Conservation (phyloP, 2,113 vertebrate species). For the Rhinoptilus africanus region DNA sequence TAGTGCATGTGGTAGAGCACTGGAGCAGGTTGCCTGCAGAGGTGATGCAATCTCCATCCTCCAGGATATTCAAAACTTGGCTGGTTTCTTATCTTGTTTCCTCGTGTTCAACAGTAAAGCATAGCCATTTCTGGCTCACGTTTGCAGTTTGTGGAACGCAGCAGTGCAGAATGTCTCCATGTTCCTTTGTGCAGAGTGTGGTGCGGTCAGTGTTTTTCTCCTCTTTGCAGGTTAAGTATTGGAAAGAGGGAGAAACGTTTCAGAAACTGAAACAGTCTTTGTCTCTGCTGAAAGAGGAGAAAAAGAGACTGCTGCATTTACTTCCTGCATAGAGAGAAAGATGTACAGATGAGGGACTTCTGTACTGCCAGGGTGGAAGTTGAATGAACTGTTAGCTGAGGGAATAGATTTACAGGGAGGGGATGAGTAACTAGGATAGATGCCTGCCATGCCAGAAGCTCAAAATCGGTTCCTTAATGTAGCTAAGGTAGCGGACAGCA, state of each 20-base stretch:
- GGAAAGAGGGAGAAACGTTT: neutral
- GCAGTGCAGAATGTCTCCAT: neutral
- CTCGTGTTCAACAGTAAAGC: accelerated
- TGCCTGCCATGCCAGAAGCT: neutral
- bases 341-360: neutral
- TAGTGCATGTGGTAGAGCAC: neutral
- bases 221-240: neutral
- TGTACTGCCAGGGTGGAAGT: neutral
- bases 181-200: neutral
- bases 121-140: accelerated
- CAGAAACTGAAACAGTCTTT: neutral
- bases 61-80: neutral
- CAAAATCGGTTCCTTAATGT: neutral
- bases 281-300: neutral
- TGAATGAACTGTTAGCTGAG: neutral
- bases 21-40: neutral
- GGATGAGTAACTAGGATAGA: neutral
- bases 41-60: neutral
- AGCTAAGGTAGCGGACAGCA: neutral
- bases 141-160: accelerated
- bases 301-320: neutral
- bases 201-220: neutral
- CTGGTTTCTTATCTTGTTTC: neutral
- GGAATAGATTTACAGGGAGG: neutral
- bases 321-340: neutral